These are phyloP conservation scores for Brachyalestes nurse DNA, from an alignment of 2,797 vertebrate genomes.

Conservation along the genomic window DNA sequence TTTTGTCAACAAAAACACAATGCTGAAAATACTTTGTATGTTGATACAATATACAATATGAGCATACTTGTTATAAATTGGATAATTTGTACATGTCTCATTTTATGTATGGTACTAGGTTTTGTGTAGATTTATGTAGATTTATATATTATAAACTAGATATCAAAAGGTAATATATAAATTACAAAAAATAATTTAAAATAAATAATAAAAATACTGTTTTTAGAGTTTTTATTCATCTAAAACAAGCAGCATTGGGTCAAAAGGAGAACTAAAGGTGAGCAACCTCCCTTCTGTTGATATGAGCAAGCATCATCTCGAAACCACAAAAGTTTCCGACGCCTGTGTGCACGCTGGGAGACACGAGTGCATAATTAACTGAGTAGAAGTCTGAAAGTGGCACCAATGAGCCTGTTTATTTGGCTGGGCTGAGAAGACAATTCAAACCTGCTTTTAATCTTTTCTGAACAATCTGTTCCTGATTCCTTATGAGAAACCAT, in stretches of 20 bases:
- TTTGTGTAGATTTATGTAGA: neutral
- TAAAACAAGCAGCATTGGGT: constrained; percentile 6
- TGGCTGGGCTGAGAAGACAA: constrained; percentile 9
- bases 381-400: constrained; percentile 7
- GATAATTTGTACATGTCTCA: too few species aligned
- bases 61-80: too few species aligned
- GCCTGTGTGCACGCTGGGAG: constrained; percentile 44
- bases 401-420: constrained; percentile 17
- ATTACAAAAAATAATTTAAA: too few species aligned
- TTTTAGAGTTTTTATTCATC: neutral
- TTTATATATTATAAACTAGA: neutral
- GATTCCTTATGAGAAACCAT: neutral
- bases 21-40: too few species aligned
- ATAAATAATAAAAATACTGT: too few species aligned
- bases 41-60: too few species aligned
- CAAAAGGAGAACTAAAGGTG: constrained; percentile 45
- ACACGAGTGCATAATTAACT: constrained; percentile 19
- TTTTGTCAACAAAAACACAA: too few species aligned
- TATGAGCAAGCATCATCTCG: constrained; percentile 45
- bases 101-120: neutral
- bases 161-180: neutral
- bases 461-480: constrained; percentile 5
- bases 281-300: constrained; percentile 35
- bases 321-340: constrained; percentile 63
- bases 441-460: constrained; percentile 30